phyloP scores from a whole-genome alignment of 2,113 vertebrate species.

The Eupsittula cactorum region DNA sequence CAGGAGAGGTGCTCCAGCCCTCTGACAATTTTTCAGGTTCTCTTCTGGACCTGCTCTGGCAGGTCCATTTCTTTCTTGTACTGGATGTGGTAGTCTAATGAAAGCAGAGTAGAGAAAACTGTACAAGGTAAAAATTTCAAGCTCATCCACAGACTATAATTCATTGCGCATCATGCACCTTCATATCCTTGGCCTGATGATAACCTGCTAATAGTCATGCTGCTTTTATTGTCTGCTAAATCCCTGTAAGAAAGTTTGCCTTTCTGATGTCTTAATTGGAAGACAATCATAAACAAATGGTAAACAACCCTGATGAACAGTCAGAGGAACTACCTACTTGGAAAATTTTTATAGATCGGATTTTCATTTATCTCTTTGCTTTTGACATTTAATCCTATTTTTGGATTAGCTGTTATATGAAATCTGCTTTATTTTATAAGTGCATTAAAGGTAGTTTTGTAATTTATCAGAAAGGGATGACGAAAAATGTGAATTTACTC shows the following conservation, averaged over 20 bases:
- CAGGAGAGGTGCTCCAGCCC: neutral
- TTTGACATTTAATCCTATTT: neutral
- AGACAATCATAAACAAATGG: neutral
- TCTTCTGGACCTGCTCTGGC: rapidly evolving
- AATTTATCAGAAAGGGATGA: neutral
- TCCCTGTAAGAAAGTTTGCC: neutral
- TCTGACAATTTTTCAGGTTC: neutral
- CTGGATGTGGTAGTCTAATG: neutral
- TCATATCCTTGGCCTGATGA: neutral
- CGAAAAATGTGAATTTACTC: neutral
- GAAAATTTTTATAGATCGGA: neutral
- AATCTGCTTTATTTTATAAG: neutral
- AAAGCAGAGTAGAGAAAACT: neutral
- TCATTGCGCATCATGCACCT: neutral
- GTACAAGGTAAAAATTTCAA: neutral
- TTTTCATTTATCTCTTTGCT: neutral
- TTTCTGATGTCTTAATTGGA: neutral
- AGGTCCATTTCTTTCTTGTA: neutral
- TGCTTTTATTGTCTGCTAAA: neutral
- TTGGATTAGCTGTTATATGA: neutral
- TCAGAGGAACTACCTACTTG: neutral
- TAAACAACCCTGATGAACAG: neutral
- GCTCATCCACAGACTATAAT: neutral
- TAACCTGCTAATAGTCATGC: neutral
- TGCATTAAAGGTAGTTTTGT: neutral